Evolutionary conservation across 2,113 vertebrate genomes (phyloP), one percentile per base, ranked within the genome.

Genomic region (Progne subis): DNA sequence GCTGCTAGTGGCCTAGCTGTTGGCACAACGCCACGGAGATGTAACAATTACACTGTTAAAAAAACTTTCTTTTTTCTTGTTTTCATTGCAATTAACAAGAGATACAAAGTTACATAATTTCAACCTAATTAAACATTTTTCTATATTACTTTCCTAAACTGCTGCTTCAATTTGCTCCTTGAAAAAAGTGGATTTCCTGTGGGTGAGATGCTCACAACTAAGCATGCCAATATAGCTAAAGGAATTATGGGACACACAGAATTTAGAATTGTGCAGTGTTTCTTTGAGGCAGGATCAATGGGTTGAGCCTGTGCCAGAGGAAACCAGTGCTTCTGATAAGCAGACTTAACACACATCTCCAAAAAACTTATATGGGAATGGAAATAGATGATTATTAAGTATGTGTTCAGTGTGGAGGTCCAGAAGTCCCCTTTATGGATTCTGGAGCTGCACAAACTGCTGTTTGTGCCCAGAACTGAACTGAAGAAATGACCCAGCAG

Each of bases 11-110:
- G 41, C 49, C 12, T 52, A 72, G 57, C 14, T 84, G 61, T 75
- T 93, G 94, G 78, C 78, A 37, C 21, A 93, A 56, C 41, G 90
- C 61, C 53, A 79, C 85, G 32, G 64, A 79, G 74, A 63, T 93
- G 34, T 64, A 93, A 82, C 75, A 90, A 49, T 87, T 88, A 61
- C 0, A 0, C 43, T 61, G 13, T 52, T 92, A 93, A 85, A 80
- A 93, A 65, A 91, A 76, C 53, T 71, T 80, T 41, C 34, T 44
- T 59, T 26, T 31, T 44, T 50, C 23, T 63, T 52, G 8, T 86
- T 88, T 81, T 90, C 32, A 43, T 83, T 93, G 16, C 24, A 88
- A 23, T 70, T 92, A 86, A 70, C 63, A 83, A 52, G n/a, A 76
- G 44, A 34, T 55, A 43, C 10, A 63, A 78, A 63, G 52, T 90